Conservation (phyloP, 2,113 vertebrate species). For the Triplophysa siluroides region DNA sequence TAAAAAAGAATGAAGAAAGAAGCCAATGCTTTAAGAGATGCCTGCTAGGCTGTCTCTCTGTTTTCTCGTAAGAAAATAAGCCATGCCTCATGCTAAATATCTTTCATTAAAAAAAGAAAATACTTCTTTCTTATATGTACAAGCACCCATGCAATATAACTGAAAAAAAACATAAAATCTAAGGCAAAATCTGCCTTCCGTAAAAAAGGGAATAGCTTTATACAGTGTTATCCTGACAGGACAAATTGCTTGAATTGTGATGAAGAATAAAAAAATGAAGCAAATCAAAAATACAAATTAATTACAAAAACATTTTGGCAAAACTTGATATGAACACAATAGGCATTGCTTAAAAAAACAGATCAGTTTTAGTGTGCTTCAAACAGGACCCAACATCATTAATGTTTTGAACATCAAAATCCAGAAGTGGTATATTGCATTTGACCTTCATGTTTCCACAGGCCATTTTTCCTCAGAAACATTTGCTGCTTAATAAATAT, state of each 20-base stretch:
- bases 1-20: slow-evolving; percentile 11
- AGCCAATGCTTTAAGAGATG: slow-evolving; percentile 89
- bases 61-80: slow-evolving; percentile 99
- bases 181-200: slow-evolving; percentile 89
- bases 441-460: slow-evolving; percentile 30
- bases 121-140: slow-evolving; percentile 86
- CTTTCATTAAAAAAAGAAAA: slow-evolving; percentile 94
- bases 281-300: slow-evolving; percentile 27
- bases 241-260: slow-evolving; percentile 82
- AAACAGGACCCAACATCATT: slow-evolving; percentile 50
- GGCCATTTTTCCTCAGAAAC: slow-evolving; percentile 7
- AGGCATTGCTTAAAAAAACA: slow-evolving; percentile 71
- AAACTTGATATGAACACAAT: slow-evolving; percentile 62
- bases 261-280: slow-evolving; percentile 67
- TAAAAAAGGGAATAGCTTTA: slow-evolving; percentile 83
- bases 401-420: slow-evolving; percentile 32
- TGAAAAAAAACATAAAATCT: slow-evolving; percentile 79
- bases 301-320: slow-evolving; percentile 28
- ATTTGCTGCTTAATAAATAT: slow-evolving; percentile 25
- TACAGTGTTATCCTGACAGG: slow-evolving; percentile 83
- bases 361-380: slow-evolving; percentile 59
- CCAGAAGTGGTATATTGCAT: slow-evolving; percentile 35
- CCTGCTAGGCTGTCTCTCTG: slow-evolving; percentile 92
- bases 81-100: slow-evolving; percentile 99
- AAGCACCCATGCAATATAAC: slow-evolving; percentile 95